phyloP scores from a whole-genome alignment of 2,113 vertebrate species.

The Mellivora capensis region DNA sequence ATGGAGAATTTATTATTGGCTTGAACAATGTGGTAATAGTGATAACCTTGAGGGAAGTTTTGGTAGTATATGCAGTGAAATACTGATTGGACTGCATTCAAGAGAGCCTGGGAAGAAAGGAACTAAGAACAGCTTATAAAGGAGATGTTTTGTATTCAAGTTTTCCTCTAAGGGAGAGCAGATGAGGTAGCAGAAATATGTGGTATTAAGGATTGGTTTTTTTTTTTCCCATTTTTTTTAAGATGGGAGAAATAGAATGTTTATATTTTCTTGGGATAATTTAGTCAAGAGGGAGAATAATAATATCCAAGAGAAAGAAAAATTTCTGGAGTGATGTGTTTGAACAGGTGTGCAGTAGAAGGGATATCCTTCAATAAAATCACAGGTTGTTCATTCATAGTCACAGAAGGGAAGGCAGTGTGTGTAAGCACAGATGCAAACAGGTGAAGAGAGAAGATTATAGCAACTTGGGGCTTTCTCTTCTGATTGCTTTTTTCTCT shows the following conservation, averaged over 20 bases:
- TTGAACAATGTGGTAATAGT: neutral
- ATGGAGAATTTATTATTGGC: neutral
- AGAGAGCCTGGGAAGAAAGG: neutral
- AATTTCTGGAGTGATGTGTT: neutral
- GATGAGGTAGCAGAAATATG: neutral
- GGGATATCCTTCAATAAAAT: neutral
- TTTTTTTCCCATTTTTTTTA: neutral
- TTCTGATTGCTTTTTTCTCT: neutral
- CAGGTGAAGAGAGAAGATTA: neutral
- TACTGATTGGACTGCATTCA: neutral
- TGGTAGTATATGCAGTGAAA: neutral
- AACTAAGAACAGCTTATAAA: neutral
- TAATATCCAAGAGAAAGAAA: neutral
- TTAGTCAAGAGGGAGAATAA: neutral
- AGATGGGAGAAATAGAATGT: neutral
- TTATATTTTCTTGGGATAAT: neutral
- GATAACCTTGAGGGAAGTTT: constrained; percentile 9
- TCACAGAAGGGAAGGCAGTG: neutral
- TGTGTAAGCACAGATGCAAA: neutral
- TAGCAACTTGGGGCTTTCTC: neutral
- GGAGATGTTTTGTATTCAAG: neutral
- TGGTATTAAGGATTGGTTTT: neutral
- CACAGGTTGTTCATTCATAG: neutral
- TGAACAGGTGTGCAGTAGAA: neutral
- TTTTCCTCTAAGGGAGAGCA: neutral